Evolutionary conservation across 2,797 vertebrate species (phyloP), one percentile per base, ranked within the genome.

Genomic region (Champsocephalus esox): DNA sequence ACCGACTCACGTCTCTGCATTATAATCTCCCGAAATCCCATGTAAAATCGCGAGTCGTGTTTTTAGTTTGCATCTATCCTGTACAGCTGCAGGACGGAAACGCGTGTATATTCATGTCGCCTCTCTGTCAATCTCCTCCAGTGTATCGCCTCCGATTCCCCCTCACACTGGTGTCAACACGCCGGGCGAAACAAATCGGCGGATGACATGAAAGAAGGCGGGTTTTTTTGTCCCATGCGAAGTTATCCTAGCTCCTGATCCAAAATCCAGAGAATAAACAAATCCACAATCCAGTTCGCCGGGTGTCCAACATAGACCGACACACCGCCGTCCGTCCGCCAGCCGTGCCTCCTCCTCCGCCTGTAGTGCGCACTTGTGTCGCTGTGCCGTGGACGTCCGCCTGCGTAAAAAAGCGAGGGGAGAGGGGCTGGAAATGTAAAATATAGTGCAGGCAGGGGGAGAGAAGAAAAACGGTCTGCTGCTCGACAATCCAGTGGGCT

Each of bases 151-250:
- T 84, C 83, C 49, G 61, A 32, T 50, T 41, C 8, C 44, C n/a
- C 16, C 12, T 49, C 46, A 49, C 77, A 24, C 85, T 77, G 83
- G 80, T 88, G 87, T 91, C 87, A 87, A 87, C 87, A 66, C 86
- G 89, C 86, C 87, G 83, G 88, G 78, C 55, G 84, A 86, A 83
- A 82, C 87, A 77, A 73, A 82, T 84, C 81, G 83, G 44, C 12
- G 82, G 82, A 79, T 69, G 86, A 68, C 87, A 87, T 85, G 62
- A 75, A 82, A 75, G 81, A 77, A 85, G 87, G 84, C 83, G 86
- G 85, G 63, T 87, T 89, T 87, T 89, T 32, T 77, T 88, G 93
- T 92, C 91, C 90, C 90, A 24, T 60, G 84, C 60, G 86, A 92
- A 93, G 88, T 93, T 94, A 82, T 88, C 80, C 85, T 60, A 71